Conservation (phyloP, 1,140 invertebrate genomes). For the Phortica variegata region DNA sequence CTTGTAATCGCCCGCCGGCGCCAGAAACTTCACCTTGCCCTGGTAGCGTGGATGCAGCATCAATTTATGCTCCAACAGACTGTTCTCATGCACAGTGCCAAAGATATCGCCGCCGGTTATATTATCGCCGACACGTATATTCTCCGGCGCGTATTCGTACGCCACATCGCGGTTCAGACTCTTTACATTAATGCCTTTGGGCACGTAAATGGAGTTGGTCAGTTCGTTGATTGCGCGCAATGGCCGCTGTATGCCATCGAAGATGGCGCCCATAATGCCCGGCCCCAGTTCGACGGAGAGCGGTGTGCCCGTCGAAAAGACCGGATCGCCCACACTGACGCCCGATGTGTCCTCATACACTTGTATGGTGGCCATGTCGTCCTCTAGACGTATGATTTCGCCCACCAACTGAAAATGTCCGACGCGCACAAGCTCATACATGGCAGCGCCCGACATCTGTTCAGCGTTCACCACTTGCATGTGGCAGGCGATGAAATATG, state of each 20-base stretch:
- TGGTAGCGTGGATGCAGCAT: constrained; percentile 88
- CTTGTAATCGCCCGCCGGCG: constrained; percentile 87
- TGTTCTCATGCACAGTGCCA: constrained; percentile 94
- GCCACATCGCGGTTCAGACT: constrained; percentile 74
- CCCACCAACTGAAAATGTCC: constrained; percentile 71
- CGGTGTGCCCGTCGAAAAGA: constrained; percentile 77
- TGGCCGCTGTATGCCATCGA: constrained; percentile 84
- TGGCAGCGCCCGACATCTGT: constrained; percentile 54
- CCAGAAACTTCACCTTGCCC: constrained; percentile 92
- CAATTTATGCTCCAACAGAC: constrained; percentile 92
- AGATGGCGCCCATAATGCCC: constrained; percentile 63
- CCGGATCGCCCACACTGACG: constrained; percentile 83
- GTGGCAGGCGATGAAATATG: neutral
- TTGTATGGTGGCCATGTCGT: constrained; percentile 57
- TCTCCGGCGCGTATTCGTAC: constrained; percentile 91
- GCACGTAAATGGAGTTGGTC: constrained; percentile 96
- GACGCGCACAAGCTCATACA: constrained; percentile 74
- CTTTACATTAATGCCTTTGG: constrained; percentile 96
- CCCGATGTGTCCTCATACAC: constrained; percentile 88
- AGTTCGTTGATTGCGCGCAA: constrained; percentile 76
- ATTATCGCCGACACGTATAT: constrained; percentile 83
- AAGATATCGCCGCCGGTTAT: constrained; percentile 97
- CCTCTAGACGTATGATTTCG: constrained; percentile 75
- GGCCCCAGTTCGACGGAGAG: constrained; percentile 83
- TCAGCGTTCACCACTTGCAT: constrained; percentile 44